phyloP scores from a whole-genome alignment of 2,888 invertebrate genomes.

The Epistrophe eligans region DNA sequence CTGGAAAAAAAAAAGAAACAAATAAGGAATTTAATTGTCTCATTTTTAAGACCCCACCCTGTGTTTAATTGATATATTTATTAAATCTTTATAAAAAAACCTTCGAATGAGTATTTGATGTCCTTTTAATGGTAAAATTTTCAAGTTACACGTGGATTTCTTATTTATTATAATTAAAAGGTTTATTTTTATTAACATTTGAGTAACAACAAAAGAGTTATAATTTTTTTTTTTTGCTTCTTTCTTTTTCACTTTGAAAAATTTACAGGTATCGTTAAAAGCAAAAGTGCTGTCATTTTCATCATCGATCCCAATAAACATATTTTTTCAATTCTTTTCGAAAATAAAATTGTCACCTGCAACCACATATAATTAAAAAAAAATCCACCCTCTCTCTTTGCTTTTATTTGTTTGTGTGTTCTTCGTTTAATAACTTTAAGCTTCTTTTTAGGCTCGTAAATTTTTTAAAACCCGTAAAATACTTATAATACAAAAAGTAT shows the following conservation, averaged over 20 bases:
- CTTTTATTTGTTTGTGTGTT: background rate
- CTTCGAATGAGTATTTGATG: background rate
- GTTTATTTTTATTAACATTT: conserved; percentile 11
- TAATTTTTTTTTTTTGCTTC: background rate
- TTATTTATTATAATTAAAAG: conserved; percentile 6
- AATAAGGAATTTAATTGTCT: background rate
- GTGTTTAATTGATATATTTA: background rate
- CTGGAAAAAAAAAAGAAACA: too few species aligned
- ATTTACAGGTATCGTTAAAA: background rate
- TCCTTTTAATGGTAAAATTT: conserved; percentile 1
- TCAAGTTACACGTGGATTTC: conserved; percentile 2
- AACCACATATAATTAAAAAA: background rate
- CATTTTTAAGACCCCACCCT: background rate
- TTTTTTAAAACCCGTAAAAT: conserved; percentile 22
- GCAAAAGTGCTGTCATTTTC: conserved; percentile 27
- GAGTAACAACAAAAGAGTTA: background rate
- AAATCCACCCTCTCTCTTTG: conserved; percentile 24
- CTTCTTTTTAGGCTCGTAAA: conserved; percentile 26
- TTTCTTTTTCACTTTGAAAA: background rate
- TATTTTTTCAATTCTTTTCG: conserved; percentile 14
- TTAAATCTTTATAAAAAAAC: conserved; percentile 9
- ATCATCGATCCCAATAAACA: conserved; percentile 19
- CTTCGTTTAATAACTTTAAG: conserved; percentile 1
- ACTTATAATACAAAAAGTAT: background rate
- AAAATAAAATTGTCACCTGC: conserved; percentile 21